A percentile compares a stretch with the other conserved stretches of the same genome.
Conservation (phyloP, 2,888 invertebrate species). For the Cinara cedri region DNA sequence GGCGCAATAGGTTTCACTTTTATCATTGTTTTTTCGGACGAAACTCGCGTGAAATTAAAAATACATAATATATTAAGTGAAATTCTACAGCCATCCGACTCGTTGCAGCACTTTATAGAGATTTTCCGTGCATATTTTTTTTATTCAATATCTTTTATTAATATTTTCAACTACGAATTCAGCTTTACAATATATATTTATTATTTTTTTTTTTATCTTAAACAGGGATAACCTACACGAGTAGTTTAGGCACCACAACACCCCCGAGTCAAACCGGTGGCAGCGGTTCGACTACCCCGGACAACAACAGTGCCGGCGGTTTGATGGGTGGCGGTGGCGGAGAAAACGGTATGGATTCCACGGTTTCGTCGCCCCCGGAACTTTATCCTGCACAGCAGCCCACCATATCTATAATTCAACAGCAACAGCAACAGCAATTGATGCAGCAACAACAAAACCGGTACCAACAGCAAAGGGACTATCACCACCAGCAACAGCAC, state of each 20-base stretch:
- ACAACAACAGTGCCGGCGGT: slow-evolving; percentile 22
- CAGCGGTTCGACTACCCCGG: slow-evolving; percentile 39
- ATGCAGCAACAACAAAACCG: slow-evolving; percentile 45
- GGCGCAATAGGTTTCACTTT: too few relatives aligned
- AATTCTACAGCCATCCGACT: too few relatives aligned
- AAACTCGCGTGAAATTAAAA: too few relatives aligned
- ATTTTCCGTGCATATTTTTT: too few relatives aligned
- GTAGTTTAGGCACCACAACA: slow-evolving; percentile 23
- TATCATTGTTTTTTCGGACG: too few relatives aligned
- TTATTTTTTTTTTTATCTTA: neutral
- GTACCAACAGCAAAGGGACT: slow-evolving; percentile 45
- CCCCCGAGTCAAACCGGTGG: slow-evolving; percentile 42
- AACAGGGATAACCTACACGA: slow-evolving; percentile 25
- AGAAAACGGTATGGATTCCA: slow-evolving; percentile 38
- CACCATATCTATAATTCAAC: slow-evolving; percentile 34
- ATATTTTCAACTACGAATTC: too few relatives aligned
- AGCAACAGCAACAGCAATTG: slow-evolving; percentile 31
- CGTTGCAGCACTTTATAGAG: too few relatives aligned
- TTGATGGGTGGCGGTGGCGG: slow-evolving; percentile 24
- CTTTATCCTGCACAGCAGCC: neutral
- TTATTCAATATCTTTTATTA: too few relatives aligned
- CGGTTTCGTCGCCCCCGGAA: slow-evolving; percentile 41
- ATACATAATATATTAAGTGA: too few relatives aligned
- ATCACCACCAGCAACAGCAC: slow-evolving; percentile 52
- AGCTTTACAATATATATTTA: too few relatives aligned